Base-by-base conservation (phyloP, 2,113 vertebrate genomes). In the Ochotona princeps region DNA sequence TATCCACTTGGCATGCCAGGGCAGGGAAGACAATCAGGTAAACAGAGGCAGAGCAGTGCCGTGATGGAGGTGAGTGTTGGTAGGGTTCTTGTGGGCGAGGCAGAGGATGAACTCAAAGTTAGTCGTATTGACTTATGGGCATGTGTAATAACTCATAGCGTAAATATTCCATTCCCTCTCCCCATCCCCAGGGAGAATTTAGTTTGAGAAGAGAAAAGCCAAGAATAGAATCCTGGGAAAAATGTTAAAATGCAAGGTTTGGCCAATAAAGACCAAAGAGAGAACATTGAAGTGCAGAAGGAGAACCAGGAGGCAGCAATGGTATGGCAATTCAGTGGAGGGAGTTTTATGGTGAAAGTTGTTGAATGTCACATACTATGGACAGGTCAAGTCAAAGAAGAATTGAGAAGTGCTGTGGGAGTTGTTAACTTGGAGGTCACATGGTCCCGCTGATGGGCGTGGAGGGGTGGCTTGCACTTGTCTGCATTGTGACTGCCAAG, bases 211-310 rank as follows among this genome's bases (percentile, higher is more conserved):
- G 87, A 94, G 88, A 89, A 96, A 93, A 89, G 87, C 91, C 93
- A 94, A 93, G 92, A 96, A 95, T 96, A 96, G 94, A 94, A 93
- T 95, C 87, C 90, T 94, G 89, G 95, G 80, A 96, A 96, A 57
- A 94, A 94, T 92, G 47, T 86, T 91, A 78, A 89, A 91, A 89
- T 89, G 18, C 88, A 95, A 92, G 75, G 75, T 92, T 94, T 76
- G 32, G 38, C 67, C 63, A 70, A 13, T 89, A 25, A 91, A 91
- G 90, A 83, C 91, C 44, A 28, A 93, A 93, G 51, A 67, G 65
- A 87, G 57, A 14, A 11, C 81, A 87, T 57, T 66, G 65, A 61
- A 92, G 26, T 81, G 20, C 67, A 80, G 85, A 69, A 51, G 84
- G 75, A 61, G 47, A 9, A 4, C 47, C 25, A 14, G 66, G 61